These are phyloP conservation scores for Onychomys torridus DNA, from an alignment of 2,797 vertebrate species.

Conservation along the genomic window DNA sequence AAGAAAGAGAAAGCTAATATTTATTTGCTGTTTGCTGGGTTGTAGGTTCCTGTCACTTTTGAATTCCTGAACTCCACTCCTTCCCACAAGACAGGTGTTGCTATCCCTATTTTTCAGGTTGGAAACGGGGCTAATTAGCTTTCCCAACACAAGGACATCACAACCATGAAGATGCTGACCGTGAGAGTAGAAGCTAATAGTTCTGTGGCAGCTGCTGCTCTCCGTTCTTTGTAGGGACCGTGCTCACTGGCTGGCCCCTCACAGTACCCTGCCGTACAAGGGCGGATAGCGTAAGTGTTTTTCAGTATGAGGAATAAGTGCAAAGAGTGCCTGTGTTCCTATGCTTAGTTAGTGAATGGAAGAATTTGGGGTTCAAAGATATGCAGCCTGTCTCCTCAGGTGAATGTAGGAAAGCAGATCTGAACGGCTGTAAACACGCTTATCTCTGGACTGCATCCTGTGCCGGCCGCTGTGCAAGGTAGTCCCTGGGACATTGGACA, in stretches of 20 bases:
- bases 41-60: not conserved
- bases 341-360: not conserved
- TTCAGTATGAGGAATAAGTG: not conserved
- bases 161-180: rapidly evolving
- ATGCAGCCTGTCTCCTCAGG: not conserved
- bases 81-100: not conserved
- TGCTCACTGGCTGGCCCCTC: not conserved
- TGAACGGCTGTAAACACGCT: not conserved
- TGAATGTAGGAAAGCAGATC: not conserved
- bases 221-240: not conserved
- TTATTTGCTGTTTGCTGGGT: slow-evolving; percentile 6
- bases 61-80: not conserved
- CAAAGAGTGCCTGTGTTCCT: not conserved
- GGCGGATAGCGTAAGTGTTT: not conserved
- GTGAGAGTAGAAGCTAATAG: not conserved
- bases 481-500: not conserved
- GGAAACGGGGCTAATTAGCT: slow-evolving; percentile 38
- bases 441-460: not conserved
- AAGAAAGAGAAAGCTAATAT: not conserved
- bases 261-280: not conserved
- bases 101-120: slow-evolving; percentile 5
- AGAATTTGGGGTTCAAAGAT: not conserved
- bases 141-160: not conserved
- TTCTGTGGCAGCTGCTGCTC: not conserved
- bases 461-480: not conserved